Conservation (phyloP, 2,797 vertebrate species). For the Dermochelys coriacea region DNA sequence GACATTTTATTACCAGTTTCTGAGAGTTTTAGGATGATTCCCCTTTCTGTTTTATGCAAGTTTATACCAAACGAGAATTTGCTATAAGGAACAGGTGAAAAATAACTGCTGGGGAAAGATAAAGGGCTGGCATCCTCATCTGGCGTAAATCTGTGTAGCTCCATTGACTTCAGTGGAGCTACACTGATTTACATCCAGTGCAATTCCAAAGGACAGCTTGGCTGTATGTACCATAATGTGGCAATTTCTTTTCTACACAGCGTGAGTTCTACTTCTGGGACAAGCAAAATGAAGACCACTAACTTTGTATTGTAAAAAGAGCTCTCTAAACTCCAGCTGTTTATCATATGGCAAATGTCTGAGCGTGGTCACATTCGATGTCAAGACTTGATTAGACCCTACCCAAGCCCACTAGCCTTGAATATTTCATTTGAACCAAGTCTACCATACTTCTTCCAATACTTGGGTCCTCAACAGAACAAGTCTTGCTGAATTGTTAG, state of each 20-base stretch:
- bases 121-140: neutral
- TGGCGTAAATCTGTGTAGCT: neutral
- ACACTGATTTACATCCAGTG: neutral
- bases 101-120: neutral
- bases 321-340: neutral
- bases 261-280: rapidly evolving
- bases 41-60: neutral
- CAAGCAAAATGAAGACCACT: neutral
- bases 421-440: neutral
- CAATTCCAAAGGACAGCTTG: neutral
- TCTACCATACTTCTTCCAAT: neutral
- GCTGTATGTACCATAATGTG: neutral
- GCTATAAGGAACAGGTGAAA: neutral
- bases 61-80: neutral
- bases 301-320: rapidly evolving
- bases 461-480: neutral
- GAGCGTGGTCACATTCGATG: conserved; percentile 20
- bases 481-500: neutral
- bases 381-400: conserved; percentile 3
- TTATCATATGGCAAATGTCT: conserved; percentile 18
- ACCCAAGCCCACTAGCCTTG: neutral
- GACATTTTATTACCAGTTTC: neutral
- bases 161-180: neutral
- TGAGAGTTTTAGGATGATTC: neutral
- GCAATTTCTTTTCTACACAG: neutral